These are phyloP conservation scores for Steinernema carpocapsae DNA, from an alignment of 2,888 invertebrate species.

Conservation along the genomic window DNA sequence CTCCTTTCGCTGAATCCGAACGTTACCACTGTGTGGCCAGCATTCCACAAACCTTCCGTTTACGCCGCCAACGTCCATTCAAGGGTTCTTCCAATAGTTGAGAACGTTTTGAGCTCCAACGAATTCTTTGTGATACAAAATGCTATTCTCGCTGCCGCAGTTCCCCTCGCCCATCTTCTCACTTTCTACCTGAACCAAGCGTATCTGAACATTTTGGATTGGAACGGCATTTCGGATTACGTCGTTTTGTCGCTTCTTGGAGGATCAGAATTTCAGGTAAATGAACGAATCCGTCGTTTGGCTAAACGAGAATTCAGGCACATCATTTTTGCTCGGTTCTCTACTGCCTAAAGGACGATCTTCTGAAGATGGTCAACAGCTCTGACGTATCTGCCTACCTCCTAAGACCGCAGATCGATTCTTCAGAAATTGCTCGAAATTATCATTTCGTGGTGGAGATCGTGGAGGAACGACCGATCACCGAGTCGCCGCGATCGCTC, in stretches of 20 bases:
- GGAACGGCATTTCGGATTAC: conserved; percentile 4
- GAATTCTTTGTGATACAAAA: background rate
- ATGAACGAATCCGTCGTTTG: background rate
- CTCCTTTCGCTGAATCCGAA: conserved; percentile 7
- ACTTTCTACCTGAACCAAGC: conserved; percentile 11
- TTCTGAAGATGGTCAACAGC: background rate
- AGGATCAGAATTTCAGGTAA: conserved; percentile 13
- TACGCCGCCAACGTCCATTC: conserved; percentile 7
- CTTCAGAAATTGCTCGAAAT: background rate
- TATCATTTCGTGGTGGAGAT: background rate
- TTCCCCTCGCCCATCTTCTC: background rate
- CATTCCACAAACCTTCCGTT: background rate
- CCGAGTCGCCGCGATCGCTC: no score
- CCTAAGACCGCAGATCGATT: background rate
- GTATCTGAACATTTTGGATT: conserved; percentile 10
- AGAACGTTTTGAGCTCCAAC: background rate
- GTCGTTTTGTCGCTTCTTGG: conserved; percentile 11
- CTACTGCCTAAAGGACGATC: background rate
- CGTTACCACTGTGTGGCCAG: conserved; percentile 6
- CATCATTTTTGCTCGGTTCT: background rate
- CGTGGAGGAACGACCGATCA: background rate
- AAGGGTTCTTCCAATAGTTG: background rate
- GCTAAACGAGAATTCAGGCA: background rate
- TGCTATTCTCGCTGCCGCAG: background rate
- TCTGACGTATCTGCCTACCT: background rate